Conservation (phyloP, 1,140 invertebrate species). For the Heliothis subflexa region DNA sequence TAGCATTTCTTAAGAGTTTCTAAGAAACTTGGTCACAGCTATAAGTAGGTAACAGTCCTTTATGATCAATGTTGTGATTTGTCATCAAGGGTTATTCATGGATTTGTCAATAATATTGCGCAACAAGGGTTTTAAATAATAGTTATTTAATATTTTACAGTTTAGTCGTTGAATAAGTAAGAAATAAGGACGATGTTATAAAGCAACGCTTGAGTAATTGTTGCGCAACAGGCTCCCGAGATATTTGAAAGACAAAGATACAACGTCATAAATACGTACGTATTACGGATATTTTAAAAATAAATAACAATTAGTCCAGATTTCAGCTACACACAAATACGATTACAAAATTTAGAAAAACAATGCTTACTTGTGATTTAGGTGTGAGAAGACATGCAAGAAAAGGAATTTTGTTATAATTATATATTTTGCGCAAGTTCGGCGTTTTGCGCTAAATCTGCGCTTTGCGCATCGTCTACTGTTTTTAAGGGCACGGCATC, state of each 20-base stretch:
- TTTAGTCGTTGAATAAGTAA: no score
- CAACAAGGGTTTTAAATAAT: neutral
- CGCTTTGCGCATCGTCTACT: neutral
- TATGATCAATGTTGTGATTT: neutral
- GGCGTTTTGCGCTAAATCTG: neutral
- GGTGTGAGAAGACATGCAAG: slow-evolving; percentile 44
- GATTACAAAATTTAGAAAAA: neutral
- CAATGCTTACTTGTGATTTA: slow-evolving; percentile 42
- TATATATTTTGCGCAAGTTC: neutral
- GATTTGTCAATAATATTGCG: neutral
- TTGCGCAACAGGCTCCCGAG: no score
- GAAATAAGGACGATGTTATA: no score
- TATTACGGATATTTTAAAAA: no score
- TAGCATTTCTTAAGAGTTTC: neutral
- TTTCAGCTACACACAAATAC: no score
- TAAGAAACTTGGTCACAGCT: slow-evolving; percentile 15
- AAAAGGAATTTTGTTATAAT: slow-evolving; percentile 25
- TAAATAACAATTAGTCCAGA: no score
- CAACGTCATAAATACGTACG: no score
- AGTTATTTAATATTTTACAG: neutral
- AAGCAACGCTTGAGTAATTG: no score
- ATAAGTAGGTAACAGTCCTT: neutral
- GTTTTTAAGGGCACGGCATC: no score
- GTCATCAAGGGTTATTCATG: neutral
- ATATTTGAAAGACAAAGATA: no score